phyloP scores from a whole-genome alignment of 2,113 vertebrate species.

The Otis tarda region DNA sequence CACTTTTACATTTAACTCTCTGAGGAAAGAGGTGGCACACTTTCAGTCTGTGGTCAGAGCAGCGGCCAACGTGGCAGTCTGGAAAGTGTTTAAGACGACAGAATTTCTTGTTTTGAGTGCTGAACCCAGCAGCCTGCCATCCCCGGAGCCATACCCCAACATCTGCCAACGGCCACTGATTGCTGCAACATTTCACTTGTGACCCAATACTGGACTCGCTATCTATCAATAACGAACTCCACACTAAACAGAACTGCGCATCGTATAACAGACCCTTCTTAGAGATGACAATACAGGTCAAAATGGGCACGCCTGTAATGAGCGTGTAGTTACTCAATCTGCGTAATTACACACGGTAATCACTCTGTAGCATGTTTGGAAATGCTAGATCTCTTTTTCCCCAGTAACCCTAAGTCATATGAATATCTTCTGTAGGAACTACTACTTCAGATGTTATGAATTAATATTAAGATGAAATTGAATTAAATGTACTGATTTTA shows the following conservation, averaged over 20 bases:
- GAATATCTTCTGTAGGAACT: constrained; percentile 14
- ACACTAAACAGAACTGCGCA: fast-evolving
- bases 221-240: neutral
- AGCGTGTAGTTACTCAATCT: neutral
- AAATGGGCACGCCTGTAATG: neutral
- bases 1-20: no score
- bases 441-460: constrained; percentile 47
- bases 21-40: no score
- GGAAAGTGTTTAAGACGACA: neutral
- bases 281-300: neutral
- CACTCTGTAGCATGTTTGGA: neutral
- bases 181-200: fast-evolving
- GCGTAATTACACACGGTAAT: neutral
- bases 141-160: neutral
- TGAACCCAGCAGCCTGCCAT: neutral
- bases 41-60: fast-evolving
- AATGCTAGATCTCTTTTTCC: neutral
- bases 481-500: constrained; percentile 72
- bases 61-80: fast-evolving
- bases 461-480: constrained; percentile 65
- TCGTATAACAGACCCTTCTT: fast-evolving
- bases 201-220: neutral
- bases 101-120: fast-evolving
- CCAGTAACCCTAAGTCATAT: neutral
- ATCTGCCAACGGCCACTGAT: fast-evolving